These are phyloP conservation scores for Andricus curvator DNA, from an alignment of 2,888 invertebrate species.

Conservation along the genomic window DNA sequence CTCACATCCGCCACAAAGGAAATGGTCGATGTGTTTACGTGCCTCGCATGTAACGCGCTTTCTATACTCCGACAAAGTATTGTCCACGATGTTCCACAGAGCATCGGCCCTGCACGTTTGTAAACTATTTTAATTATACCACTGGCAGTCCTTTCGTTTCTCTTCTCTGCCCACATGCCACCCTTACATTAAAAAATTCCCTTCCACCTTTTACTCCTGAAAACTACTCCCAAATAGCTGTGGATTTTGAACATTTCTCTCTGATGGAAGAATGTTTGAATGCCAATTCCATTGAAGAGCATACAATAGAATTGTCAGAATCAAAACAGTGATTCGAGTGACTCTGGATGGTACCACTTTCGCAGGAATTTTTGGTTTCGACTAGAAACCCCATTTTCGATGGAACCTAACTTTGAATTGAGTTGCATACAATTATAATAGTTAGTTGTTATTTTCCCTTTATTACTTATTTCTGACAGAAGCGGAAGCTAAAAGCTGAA, in stretches of 20 bases:
- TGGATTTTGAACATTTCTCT: background rate
- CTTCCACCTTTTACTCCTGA: background rate
- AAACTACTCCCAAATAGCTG: conserved; percentile 27
- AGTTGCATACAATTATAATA: no score
- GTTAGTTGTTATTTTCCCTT: no score
- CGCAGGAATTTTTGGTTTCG: no score
- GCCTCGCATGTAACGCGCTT: conserved; percentile 59
- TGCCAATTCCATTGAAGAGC: no score
- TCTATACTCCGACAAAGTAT: conserved; percentile 44
- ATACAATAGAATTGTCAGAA: no score
- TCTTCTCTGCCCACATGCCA: conserved; percentile 1
- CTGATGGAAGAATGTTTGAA: no score
- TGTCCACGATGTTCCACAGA: conserved; percentile 52
- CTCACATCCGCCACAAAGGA: conserved; percentile 63
- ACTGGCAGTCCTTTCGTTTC: conserved; percentile 36
- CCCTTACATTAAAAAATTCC: conserved; percentile 18
- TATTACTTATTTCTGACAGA: no score
- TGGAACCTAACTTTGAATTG: no score
- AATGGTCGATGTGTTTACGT: conserved; percentile 66
- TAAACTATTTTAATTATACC: conserved; percentile 59
- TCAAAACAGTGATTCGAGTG: no score
- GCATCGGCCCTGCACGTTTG: conserved; percentile 50
- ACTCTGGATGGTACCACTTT: no score
- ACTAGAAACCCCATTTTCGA: no score
- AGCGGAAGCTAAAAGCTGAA: background rate